Evolutionary conservation across 2,797 vertebrate species (phyloP).

Genomic region (Anas capensis): DNA sequence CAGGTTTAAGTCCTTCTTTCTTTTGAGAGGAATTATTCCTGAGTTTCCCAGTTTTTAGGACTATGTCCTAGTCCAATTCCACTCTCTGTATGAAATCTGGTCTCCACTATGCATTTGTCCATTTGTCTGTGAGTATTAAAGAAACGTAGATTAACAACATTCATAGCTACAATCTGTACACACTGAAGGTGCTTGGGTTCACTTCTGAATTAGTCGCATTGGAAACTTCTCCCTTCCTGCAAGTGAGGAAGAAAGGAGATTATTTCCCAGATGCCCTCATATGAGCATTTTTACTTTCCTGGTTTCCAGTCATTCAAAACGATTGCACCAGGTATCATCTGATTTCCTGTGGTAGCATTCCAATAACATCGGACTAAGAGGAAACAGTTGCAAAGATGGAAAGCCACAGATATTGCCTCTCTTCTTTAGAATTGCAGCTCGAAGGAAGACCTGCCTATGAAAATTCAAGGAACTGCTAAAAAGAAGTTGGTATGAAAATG

Average conservation of each 20-base stretch:
- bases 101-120: background rate
- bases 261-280: background rate
- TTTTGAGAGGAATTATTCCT: background rate
- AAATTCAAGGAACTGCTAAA: background rate
- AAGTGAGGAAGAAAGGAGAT: background rate
- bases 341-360: background rate
- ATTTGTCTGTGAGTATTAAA: background rate
- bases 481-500: background rate
- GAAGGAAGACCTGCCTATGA: background rate
- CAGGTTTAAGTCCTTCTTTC: rapidly evolving
- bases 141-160: background rate
- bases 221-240: background rate
- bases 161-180: background rate
- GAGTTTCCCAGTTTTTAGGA: background rate
- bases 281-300: background rate
- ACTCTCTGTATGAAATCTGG: background rate
- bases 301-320: background rate
- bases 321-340: background rate
- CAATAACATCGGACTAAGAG: background rate
- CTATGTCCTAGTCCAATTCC: background rate
- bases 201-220: background rate
- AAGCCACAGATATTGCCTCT: background rate
- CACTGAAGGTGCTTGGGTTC: background rate
- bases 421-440: background rate
- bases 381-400: background rate